Evolutionary conservation across 2,888 invertebrate genomes (phyloP).

Genomic region (Sthenelais limicola): DNA sequence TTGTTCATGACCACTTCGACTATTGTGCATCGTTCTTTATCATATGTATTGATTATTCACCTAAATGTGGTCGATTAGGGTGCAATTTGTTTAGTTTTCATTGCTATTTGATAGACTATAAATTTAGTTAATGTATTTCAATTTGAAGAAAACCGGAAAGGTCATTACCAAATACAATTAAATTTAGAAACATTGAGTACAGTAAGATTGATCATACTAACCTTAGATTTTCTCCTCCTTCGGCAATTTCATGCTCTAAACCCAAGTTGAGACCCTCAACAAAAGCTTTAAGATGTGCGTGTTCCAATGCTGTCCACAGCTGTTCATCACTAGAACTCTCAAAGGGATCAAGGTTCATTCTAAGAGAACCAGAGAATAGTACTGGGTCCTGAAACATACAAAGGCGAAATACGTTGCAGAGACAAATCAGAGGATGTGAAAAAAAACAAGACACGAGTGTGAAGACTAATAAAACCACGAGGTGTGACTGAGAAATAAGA

Average conservation of each 20-base stretch:
- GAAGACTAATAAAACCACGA: neutral
- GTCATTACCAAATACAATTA: too few species aligned
- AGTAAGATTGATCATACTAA: too few species aligned
- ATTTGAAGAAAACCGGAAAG: too few species aligned
- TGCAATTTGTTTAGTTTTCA: too few species aligned
- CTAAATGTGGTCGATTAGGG: too few species aligned
- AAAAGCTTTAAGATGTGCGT: conserved; percentile 90
- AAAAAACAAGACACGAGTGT: neutral
- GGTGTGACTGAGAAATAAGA: too few species aligned
- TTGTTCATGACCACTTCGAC: too few species aligned
- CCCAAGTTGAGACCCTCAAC: conserved; percentile 84
- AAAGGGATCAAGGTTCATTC: conserved; percentile 95
- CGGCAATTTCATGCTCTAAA: conserved; percentile 86
- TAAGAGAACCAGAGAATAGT: conserved; percentile 90
- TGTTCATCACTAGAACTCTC: conserved; percentile 83
- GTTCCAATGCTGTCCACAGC: conserved; percentile 89
- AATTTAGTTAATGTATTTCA: too few species aligned
- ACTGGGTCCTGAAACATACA: conserved; percentile 88
- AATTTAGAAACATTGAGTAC: too few species aligned
- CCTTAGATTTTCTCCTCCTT: conserved; percentile 89
- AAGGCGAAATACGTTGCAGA: neutral
- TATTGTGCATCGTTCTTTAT: too few species aligned
- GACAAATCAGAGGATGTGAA: neutral
- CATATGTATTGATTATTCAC: too few species aligned
- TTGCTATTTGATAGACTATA: too few species aligned